Conservation (phyloP, 2,113 vertebrate species). For the Rhea pennata region DNA sequence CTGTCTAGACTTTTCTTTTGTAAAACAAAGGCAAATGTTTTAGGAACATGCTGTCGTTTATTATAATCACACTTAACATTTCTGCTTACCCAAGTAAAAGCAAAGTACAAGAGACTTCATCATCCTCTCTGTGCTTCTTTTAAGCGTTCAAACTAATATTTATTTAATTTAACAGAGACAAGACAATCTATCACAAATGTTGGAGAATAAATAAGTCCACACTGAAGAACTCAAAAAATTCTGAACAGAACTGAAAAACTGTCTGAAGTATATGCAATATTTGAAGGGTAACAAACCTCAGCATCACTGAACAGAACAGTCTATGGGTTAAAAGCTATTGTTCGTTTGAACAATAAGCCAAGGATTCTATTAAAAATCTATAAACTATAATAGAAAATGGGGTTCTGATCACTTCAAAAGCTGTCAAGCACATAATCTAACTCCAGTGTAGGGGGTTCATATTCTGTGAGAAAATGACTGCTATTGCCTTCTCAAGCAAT, state of each 20-base stretch:
- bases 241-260: not conserved
- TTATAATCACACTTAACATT: not conserved
- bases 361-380: not conserved
- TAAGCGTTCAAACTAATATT: not conserved
- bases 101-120: not conserved
- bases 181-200: not conserved
- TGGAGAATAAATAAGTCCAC: not conserved
- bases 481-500: slow-evolving; percentile 1
- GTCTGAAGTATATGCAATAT: not conserved
- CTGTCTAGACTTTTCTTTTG: not conserved
- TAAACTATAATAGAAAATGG: not conserved
- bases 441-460: not conserved
- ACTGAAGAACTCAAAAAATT: not conserved
- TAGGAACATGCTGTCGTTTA: not conserved
- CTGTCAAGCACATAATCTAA: not conserved
- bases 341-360: not conserved
- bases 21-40: not conserved
- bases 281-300: not conserved
- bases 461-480: slow-evolving; percentile 11
- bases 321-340: not conserved
- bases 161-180: not conserved
- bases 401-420: slow-evolving; percentile 8
- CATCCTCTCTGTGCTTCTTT: not conserved
- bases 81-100: not conserved
- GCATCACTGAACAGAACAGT: not conserved